phyloP scores from a whole-genome alignment of 2,888 invertebrate genomes.

The Chrysopilus asiliformis region DNA sequence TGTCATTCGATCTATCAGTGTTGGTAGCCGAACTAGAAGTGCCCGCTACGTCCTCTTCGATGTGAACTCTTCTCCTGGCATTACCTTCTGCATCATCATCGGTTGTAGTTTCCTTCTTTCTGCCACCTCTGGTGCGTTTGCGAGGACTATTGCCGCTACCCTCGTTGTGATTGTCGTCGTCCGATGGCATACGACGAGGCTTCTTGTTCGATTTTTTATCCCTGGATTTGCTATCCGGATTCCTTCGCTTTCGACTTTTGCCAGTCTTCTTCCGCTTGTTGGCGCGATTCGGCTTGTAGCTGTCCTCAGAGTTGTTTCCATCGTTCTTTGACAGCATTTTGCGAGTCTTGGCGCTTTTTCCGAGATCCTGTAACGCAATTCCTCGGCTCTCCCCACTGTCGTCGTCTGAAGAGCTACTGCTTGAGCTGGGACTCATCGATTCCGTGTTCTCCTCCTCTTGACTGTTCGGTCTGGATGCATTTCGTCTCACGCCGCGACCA shows the following conservation, averaged over 20 bases:
- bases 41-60: no score
- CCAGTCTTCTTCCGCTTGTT: constrained; percentile 22
- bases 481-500: constrained; percentile 20
- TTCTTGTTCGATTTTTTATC: constrained; percentile 7
- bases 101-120: no score
- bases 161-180: constrained; percentile 13
- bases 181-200: constrained; percentile 9
- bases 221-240: constrained; percentile 12
- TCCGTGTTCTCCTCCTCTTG: constrained; percentile 25
- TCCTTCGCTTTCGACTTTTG: constrained; percentile 16
- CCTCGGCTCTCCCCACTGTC: constrained; percentile 15
- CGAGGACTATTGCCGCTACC: constrained; percentile 1
- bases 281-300: constrained; percentile 37
- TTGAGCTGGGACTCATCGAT: constrained; percentile 7
- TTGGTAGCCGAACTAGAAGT: neutral
- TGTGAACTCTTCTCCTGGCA: neutral
- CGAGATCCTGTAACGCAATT: constrained; percentile 14
- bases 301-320: constrained; percentile 39
- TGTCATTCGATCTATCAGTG: neutral
- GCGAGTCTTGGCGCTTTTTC: constrained; percentile 15
- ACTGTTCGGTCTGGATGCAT: constrained; percentile 20
- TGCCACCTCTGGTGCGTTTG: no score
- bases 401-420: constrained; percentile 3
- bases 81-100: neutral
- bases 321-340: constrained; percentile 9